Percentiles rank a stretch among this genome's conserved stretches.
These are phyloP conservation scores for Cirrhinus molitorella DNA, from an alignment of 2,797 vertebrate species.

Conservation along the genomic window DNA sequence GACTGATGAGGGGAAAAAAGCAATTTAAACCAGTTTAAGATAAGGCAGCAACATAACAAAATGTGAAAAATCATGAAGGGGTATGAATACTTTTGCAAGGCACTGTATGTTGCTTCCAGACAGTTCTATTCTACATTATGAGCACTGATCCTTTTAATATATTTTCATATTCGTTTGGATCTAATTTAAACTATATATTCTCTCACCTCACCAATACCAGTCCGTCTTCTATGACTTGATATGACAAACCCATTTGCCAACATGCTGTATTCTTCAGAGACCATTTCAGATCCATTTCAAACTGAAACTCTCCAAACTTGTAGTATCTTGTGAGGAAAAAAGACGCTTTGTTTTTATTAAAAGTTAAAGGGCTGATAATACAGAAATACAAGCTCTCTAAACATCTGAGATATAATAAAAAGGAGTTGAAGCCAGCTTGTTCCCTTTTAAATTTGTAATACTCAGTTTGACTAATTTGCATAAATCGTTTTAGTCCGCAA, in stretches of 20 bases:
- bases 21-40: no score
- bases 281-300: constrained; percentile 80
- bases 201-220: background rate
- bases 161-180: background rate
- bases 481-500: background rate
- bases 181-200: background rate
- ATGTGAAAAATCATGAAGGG: no score
- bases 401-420: background rate
- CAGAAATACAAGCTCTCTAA: background rate
- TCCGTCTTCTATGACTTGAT: background rate
- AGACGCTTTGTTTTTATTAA: background rate
- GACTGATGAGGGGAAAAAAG: no score
- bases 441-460: background rate
- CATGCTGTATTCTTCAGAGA: background rate
- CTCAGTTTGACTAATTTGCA: constrained; percentile 2
- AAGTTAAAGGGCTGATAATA: background rate
- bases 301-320: constrained; percentile 77
- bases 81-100: no score
- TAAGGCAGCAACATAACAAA: no score
- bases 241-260: background rate
- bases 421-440: background rate
- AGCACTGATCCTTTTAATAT: no score
- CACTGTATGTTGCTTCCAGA: background rate
- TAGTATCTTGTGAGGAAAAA: constrained; percentile 76
- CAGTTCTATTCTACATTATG: background rate